Base-by-base conservation (phyloP, 2,113 vertebrate species). In the Ptilonorhynchus violaceus region DNA sequence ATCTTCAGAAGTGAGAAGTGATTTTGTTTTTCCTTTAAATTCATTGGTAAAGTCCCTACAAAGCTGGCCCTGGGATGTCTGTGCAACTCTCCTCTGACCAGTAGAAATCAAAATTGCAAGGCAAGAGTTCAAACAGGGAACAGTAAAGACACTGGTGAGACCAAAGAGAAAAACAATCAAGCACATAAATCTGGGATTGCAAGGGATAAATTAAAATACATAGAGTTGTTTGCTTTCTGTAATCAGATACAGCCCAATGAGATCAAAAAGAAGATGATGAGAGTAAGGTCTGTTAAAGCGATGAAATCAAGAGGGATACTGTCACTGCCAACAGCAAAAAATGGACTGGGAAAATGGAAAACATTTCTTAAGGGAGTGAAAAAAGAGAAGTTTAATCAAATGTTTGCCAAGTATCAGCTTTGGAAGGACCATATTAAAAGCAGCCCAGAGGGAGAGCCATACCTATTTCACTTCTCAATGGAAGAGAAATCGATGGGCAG, bases 151-250 rank as follows among this genome's bases (percentile, higher is more conserved):
- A 75, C 2, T 41, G 62, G 53, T 75, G 62, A 67, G 63, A 76
- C 44, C 79, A 75, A 88, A 41, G 77, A 81, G 73, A 89, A 95
- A 95, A 95, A 85, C 67, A 88, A 83, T 50, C 74, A 73, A 92
- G 82, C 37, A 52, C 62, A 56, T 10, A 92, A 63, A 83, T 64
- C 62, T 73, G 70, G 58, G 62, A 92, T 62, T 73, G 59, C 82
- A 90, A 79, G 41, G 67, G 49, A 90, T 70, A 91, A 91, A 87
- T 73, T 76, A 68, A 92, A 90, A 82, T 49, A 91, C 64, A 78
- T 77, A 20, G 64, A 92, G 41, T 10, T 93, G 69, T 37, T 92
- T 95, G 69, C 73, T 88, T 92, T 96, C 72, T 41, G 79, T 76
- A 91, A 92, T 49, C 58, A 44, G 82, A 93, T 90, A 85, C 14